Percentiles rank a stretch among this genome's conserved stretches.
These are phyloP conservation scores for Eulemur rufifrons DNA, from an alignment of 2,113 vertebrate species.

Conservation along the genomic window DNA sequence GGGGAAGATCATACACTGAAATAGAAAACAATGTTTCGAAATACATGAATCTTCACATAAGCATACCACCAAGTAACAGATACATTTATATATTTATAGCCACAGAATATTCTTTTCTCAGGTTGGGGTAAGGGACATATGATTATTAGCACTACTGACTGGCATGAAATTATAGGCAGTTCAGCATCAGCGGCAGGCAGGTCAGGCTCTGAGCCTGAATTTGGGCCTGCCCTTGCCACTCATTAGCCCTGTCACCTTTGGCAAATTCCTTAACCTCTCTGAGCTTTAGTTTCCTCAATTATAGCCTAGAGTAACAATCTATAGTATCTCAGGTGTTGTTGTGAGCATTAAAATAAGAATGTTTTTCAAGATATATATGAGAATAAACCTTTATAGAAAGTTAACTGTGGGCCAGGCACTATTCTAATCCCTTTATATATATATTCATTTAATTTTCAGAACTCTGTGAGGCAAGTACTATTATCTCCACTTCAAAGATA, in stretches of 20 bases:
- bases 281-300: neutral
- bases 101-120: neutral
- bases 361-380: neutral
- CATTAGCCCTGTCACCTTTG: neutral
- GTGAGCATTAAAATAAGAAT: neutral
- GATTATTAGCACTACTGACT: neutral
- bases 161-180: neutral
- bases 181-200: neutral
- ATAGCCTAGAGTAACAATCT: neutral
- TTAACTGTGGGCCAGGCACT: neutral
- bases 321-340: neutral
- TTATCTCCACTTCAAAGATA: neutral
- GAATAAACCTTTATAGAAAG: neutral
- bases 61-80: neutral
- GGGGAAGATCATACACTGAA: slow-evolving; percentile 91
- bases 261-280: neutral
- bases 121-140: neutral
- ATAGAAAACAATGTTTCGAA: slow-evolving; percentile 42
- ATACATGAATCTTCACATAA: slow-evolving; percentile 11
- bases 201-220: neutral
- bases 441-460: neutral
- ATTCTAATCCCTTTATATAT: neutral
- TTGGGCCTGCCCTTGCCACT: neutral
- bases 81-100: neutral
- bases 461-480: neutral